Evolutionary conservation across 2,113 vertebrate species (phyloP).

Genomic region (Leptosomus discolor): DNA sequence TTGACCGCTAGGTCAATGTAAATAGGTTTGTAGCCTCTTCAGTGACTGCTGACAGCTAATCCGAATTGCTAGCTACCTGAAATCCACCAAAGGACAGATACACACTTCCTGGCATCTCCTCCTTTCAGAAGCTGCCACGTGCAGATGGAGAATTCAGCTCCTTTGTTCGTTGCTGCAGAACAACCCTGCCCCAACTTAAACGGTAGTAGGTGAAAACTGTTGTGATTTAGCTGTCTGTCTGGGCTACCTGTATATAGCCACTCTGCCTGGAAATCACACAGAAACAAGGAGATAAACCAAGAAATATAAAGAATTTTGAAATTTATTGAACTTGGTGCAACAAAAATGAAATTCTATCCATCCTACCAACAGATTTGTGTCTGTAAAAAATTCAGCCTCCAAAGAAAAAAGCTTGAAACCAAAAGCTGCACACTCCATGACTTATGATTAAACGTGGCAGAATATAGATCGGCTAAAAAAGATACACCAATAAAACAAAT

Average conservation of each 20-base stretch:
- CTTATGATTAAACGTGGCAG: rapidly evolving
- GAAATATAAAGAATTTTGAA: background rate
- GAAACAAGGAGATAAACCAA: background rate
- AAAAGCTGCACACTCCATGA: background rate
- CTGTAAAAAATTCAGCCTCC: background rate
- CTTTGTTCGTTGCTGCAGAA: background rate
- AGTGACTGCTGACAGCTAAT: background rate
- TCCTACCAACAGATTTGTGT: background rate
- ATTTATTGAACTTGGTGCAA: background rate
- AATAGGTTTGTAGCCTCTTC: background rate
- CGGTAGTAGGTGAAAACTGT: background rate
- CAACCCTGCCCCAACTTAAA: background rate
- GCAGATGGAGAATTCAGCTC: background rate
- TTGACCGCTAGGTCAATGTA: background rate
- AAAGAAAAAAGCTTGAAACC: background rate
- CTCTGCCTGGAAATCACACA: background rate
- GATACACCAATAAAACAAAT: background rate
- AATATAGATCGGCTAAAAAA: background rate
- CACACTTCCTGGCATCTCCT: background rate
- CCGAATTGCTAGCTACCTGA: background rate
- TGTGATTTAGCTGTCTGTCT: background rate
- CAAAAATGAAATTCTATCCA: background rate
- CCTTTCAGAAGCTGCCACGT: background rate
- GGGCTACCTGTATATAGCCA: background rate
- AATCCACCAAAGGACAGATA: background rate